These are phyloP conservation scores for Strigamia crassipes DNA, from an alignment of 2,888 invertebrate species.

Conservation along the genomic window DNA sequence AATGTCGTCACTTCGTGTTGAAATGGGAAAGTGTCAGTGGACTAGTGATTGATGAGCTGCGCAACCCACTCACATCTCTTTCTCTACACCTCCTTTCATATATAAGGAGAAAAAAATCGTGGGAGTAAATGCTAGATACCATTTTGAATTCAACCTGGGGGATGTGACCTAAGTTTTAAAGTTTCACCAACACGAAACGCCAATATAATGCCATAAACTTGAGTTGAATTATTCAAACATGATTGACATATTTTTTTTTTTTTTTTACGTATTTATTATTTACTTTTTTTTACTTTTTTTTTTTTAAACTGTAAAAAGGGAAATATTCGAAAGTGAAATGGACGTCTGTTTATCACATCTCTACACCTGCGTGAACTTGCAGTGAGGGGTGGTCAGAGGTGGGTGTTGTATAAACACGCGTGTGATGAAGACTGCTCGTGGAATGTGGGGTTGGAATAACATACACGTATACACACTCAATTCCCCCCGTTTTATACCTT, in stretches of 20 bases:
- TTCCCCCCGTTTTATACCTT: constrained; percentile 6
- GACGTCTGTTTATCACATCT: constrained; percentile 39
- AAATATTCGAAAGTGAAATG: neutral
- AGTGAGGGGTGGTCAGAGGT: constrained; percentile 41
- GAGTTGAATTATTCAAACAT: neutral
- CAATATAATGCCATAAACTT: neutral
- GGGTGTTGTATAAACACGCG: constrained; percentile 36
- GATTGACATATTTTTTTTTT: neutral
- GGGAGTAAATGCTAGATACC: constrained; percentile 24
- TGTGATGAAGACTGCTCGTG: constrained; percentile 8
- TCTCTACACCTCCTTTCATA: constrained; percentile 36
- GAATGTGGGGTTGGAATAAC: constrained; percentile 38
- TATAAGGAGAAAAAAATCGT: neutral
- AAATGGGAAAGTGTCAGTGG: constrained; percentile 40
- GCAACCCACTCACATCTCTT: constrained; percentile 33
- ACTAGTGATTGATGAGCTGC: constrained; percentile 38
- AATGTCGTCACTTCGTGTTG: constrained; percentile 34
- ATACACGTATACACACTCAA: constrained; percentile 24
- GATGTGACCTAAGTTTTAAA: constrained; percentile 34
- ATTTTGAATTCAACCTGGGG: constrained; percentile 36
- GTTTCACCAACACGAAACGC: neutral
- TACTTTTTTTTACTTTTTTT: neutral
- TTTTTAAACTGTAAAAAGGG: neutral
- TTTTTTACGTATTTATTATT: neutral
- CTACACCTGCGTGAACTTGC: constrained; percentile 33